phyloP scores from a whole-genome alignment of 37 sponge, comb jelly and placozoan species.

The Agelas oroides region DNA sequence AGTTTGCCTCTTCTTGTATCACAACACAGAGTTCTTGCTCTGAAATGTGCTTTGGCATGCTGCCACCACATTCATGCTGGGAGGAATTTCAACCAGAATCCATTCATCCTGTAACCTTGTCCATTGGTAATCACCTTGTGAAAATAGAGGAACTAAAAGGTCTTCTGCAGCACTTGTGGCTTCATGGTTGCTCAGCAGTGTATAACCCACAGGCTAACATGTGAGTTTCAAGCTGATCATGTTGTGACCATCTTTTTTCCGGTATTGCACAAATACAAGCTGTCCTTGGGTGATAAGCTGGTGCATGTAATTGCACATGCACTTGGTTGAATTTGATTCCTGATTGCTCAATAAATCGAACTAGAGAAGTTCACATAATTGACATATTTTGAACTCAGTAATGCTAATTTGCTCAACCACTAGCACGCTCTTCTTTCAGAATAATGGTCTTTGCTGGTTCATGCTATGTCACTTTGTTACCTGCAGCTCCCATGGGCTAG shows the following conservation, averaged over 20 bases:
- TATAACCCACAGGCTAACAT: constrained; percentile 1
- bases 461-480: not conserved
- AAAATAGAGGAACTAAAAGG: constrained; percentile 16
- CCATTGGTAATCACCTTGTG: constrained; percentile 15
- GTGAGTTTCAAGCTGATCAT: constrained; percentile 13
- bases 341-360: too few species aligned
- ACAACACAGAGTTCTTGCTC: not conserved
- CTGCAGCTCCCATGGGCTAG: too few species aligned
- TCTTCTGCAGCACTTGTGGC: constrained; percentile 45
- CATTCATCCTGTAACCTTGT: not conserved
- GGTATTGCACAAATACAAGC: too few species aligned
- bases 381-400: too few species aligned
- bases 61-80: not conserved
- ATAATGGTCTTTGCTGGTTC: constrained; percentile 1
- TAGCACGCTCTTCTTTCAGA: too few species aligned
- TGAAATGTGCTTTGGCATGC: not conserved
- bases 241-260: not conserved
- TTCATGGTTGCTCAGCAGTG: constrained; percentile 19
- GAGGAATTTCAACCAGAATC: not conserved
- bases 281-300: too few species aligned
- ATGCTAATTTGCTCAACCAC: too few species aligned
- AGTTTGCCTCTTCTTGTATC: not conserved
- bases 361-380: too few species aligned
- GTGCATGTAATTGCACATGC: too few species aligned
- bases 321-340: too few species aligned